Evolutionary conservation across 2,113 vertebrate genomes (phyloP).

Genomic region (Forbesichthys agassizii): DNA sequence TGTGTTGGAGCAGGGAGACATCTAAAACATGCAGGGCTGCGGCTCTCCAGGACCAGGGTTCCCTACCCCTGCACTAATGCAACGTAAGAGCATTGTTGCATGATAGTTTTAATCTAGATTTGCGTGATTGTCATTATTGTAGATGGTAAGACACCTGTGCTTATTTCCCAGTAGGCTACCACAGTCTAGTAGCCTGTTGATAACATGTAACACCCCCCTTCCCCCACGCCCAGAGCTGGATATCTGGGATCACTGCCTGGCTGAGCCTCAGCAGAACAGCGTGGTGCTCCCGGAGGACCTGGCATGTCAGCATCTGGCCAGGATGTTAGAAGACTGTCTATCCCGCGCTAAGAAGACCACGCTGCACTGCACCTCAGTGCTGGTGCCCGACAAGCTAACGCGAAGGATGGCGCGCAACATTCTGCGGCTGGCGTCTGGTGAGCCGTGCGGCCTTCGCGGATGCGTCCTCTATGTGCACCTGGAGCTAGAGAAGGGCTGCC

Average conservation of each 20-base stretch:
- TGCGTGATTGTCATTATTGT: too few relatives aligned
- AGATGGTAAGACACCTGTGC: neutral
- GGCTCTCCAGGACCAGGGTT: too few relatives aligned
- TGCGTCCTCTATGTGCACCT: constrained; percentile 81
- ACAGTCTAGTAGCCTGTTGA: neutral
- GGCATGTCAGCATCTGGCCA: constrained; percentile 78
- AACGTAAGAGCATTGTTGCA: too few relatives aligned
- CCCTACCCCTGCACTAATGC: too few relatives aligned
- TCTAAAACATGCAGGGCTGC: too few relatives aligned
- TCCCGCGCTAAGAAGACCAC: constrained; percentile 84
- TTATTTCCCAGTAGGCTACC: neutral
- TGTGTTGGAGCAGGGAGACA: too few relatives aligned
- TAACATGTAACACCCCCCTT: neutral
- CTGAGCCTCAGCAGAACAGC: constrained; percentile 70
- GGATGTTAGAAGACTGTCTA: constrained; percentile 83
- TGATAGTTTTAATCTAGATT: too few relatives aligned
- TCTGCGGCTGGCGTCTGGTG: constrained; percentile 77
- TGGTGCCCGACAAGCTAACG: constrained; percentile 85
- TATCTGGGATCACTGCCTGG: constrained; percentile 80
- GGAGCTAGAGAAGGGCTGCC: constrained; percentile 82
- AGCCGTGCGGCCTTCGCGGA: constrained; percentile 86
- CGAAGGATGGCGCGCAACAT: constrained; percentile 79
- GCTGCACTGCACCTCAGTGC: constrained; percentile 82
- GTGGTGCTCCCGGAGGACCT: constrained; percentile 75
- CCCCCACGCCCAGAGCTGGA: neutral